Conservation (phyloP, 2,113 vertebrate species). For the Bothrops jararaca region DNA sequence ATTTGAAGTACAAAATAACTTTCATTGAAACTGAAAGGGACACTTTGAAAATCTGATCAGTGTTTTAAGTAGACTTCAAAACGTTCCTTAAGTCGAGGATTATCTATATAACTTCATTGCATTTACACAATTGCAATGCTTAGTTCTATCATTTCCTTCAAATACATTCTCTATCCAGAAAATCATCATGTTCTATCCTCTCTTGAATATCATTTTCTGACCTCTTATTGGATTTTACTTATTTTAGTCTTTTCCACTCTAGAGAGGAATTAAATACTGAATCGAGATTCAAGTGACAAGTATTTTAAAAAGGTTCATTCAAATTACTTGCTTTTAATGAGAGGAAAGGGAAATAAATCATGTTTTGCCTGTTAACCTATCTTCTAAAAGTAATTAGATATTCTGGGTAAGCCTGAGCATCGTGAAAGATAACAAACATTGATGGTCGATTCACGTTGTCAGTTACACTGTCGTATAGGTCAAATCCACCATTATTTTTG, state of each 20-base stretch:
- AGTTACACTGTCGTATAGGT: slow-evolving; percentile 76
- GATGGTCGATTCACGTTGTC: slow-evolving; percentile 43
- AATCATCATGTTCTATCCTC: neutral
- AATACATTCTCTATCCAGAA: neutral
- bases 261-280: neutral
- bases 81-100: neutral
- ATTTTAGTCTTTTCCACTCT: neutral
- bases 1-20: neutral
- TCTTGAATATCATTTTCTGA: fast-evolving
- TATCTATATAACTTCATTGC: neutral
- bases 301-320: neutral
- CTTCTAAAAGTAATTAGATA: slow-evolving; percentile 80
- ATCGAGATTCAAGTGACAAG: neutral
- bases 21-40: neutral
- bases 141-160: neutral
- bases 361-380: slow-evolving; percentile 23
- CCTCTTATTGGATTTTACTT: neutral
- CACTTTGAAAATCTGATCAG: neutral
- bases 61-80: neutral
- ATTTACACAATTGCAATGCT: neutral
- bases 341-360: neutral
- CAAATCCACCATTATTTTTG: slow-evolving; percentile 43
- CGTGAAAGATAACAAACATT: slow-evolving; percentile 80
- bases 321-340: neutral
- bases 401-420: slow-evolving; percentile 82